These are phyloP conservation scores for Metridium senile DNA, from an alignment of 92 coral and sea anemone species.

Conservation along the genomic window DNA sequence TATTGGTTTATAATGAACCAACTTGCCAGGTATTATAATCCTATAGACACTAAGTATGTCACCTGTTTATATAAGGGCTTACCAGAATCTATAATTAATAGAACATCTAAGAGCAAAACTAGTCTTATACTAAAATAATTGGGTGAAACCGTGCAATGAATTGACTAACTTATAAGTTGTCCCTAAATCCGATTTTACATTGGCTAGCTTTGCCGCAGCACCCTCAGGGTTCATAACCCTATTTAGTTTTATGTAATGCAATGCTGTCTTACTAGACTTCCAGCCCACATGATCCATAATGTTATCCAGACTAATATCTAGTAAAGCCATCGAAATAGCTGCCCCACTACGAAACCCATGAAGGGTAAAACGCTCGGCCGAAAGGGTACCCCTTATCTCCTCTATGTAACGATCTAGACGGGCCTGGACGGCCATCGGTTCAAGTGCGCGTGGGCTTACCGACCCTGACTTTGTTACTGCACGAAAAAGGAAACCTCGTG, in stretches of 20 bases:
- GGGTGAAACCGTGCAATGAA: too few relatives aligned
- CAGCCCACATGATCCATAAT: slow-evolving; percentile 43
- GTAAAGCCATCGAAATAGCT: slow-evolving; percentile 36
- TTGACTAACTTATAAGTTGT: too few relatives aligned
- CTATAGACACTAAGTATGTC: too few relatives aligned
- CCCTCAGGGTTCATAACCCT: slow-evolving; percentile 38
- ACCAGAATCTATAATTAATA: too few relatives aligned
- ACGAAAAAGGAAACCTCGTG: slow-evolving; percentile 14
- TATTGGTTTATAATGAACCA: too few relatives aligned
- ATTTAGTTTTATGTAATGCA: slow-evolving; percentile 34
- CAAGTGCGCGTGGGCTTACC: not conserved
- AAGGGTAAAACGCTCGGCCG: slow-evolving; percentile 21
- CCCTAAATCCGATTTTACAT: too few relatives aligned
- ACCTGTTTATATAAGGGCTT: too few relatives aligned
- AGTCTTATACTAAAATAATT: too few relatives aligned
- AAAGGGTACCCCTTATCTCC: not conserved
- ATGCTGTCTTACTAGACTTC: slow-evolving; percentile 29
- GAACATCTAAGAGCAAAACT: too few relatives aligned
- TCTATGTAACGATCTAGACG: slow-evolving; percentile 14
- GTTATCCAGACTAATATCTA: slow-evolving; percentile 11
- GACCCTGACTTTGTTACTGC: not conserved
- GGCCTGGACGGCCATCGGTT: slow-evolving; percentile 23
- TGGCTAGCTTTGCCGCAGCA: slow-evolving; percentile 36
- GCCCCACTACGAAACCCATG: slow-evolving; percentile 49
- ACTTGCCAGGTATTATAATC: too few relatives aligned